Evolutionary conservation across 2,888 invertebrate species (phyloP), one percentile per base, ranked within the genome.

Genomic region (Acronicta alni): DNA sequence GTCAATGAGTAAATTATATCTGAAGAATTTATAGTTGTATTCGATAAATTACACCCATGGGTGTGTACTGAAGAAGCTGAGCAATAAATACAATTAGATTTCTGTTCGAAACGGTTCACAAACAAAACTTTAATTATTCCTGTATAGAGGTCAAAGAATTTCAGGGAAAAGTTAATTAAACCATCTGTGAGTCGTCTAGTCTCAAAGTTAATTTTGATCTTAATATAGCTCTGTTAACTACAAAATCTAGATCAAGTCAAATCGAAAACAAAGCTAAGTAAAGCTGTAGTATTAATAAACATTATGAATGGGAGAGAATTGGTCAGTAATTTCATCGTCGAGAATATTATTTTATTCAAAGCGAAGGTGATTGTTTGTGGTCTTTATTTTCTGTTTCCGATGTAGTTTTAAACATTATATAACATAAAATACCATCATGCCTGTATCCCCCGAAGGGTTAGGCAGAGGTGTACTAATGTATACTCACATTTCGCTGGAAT

Each of bases 51-150:
- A 48, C 32, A 30, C 54, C 51, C 47, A 37, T 23, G 44, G 44
- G 51, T 54, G n/a, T 55, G 7, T 45, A 23, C 41, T 9, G 18
- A 62, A 51, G 48, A 20, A 42, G 52, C 32, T 30, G 30, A 51
- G 32, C 30, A 52, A 44, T 41, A 3, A 20, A 12, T 30, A 38
- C 38, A 58, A 64, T 69, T 52, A 51, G 38, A 58, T 57, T 68
- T 64, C n/a, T 58, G 38, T n/a, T n/a, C n/a, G n/a, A n/a, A 69
- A 69, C 58, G 51, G 41, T 48, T 48, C 32, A 52, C 62, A 69
- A 67, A 67, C 65, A 56, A 69, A 64, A 69, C 49, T 69, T 72
- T 59, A 65, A 74, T 75, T 61, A 68, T 57, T 63, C 38, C 54
- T 49, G 58, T 68, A 57, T 61, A 53, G 57, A 55, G 57, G 55